Evolutionary conservation across 2,888 invertebrate species (phyloP), one percentile per base, ranked within the genome.

Genomic region (Diadegma fenestrale): DNA sequence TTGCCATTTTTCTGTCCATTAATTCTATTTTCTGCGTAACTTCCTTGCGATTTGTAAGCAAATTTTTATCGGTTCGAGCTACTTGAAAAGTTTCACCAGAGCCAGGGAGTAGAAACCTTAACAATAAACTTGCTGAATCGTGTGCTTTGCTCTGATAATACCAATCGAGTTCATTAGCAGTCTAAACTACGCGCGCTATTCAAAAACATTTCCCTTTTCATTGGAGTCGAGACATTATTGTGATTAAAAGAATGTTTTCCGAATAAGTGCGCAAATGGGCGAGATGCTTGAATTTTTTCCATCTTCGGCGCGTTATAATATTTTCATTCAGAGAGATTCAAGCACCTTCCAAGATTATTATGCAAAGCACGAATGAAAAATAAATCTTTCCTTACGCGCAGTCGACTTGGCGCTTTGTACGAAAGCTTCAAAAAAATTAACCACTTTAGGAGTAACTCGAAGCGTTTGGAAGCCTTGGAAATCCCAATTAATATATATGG

Each of bases 361-460:
- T 64, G 37, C 64, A 64, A 64, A 64, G 19, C 64, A 64, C n/a
- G 19, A 64, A 64, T 33, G 6, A 37, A 64, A 64, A 64, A 64
- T 37, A 37, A 64, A 64, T 64, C 8, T 64, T 17, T 10, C n/a
- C 8, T 45, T 43, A 43, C 19, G 10, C 19, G 26, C 10, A 19
- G 64, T 33, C 37, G n/a, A 37, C 58, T 58, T 0, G 19, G n/a
- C 37, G n/a, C 10, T 37, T 19, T 3, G 64, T 64, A 37, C 1
- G 10, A 64, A 64, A 37, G 37, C 37, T 43, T 26, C 5, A 43
- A 68, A 68, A 22, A 43, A 45, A 37, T 58, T 22, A 26, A 58
- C 12, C 54, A 58, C 54, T 19, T 22, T 58, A 19, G 22, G 12
- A 58, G 19, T 12, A 58, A 58, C 54, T 58, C 12, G 12, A 19